Base-by-base conservation (phyloP, 2,797 vertebrate genomes). In the Lates japonicus region DNA sequence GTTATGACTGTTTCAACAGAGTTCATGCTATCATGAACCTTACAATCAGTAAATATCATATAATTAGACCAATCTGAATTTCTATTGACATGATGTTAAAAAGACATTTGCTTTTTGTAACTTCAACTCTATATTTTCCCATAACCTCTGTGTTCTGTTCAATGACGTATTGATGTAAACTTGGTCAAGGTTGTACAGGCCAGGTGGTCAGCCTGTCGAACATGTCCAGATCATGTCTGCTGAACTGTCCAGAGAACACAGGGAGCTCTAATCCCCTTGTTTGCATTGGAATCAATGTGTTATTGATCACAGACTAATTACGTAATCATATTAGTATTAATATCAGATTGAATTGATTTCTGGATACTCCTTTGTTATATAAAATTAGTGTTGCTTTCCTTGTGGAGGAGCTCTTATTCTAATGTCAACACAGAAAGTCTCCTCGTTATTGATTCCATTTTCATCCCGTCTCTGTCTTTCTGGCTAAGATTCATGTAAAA, bases 261-360 rank as follows among this genome's bases (percentile, higher is more conserved):
- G 65, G 65, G 29, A 31, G 64, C 87, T 78, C 78, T 92, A 93
- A 95, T 94, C 89, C 90, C 90, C 90, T 91, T 92, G 90, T 94
- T 93, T 94, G 87, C 87, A 84, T 76, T 85, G 67, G 72, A 90
- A 93, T 95, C 94, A 76, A 93, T 94, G 73, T 20, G n/a, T 3
- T 92, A 95, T 95, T 89, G 95, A 95, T 93, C 87, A 76, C 70
- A 65, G 81, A 84, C 90, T 93, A 92, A 95, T 93, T 90, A 92
- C 87, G 90, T 91, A 88, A 95, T 94, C 82, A 90, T 91, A 93
- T 79, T 80, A 75, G 78, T 89, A 93, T 90, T 91, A 90, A 90
- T 92, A 90, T 81, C 80, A 90, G 74, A 88, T 83, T 59, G 22
- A 76, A 91, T 81, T 86, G 78, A 93, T 92, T 90, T 88, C 58